Conservation (phyloP, 2,888 invertebrate species). For the Halocaridina rubra region DNA sequence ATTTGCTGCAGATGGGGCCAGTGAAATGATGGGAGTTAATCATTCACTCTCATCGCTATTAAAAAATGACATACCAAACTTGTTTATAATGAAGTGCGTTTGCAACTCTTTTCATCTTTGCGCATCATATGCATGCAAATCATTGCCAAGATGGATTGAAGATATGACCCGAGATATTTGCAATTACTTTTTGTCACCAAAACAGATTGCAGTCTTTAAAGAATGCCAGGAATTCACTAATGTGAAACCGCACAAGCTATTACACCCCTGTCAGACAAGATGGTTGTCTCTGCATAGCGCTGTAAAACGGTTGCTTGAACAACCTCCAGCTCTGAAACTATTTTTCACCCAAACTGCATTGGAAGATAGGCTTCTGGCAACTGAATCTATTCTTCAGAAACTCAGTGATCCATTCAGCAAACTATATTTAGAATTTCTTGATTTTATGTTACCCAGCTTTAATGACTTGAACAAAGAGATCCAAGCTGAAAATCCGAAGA, state of each 20-base stretch:
- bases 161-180: constrained; percentile 23
- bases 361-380: background rate
- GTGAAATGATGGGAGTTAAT: constrained; percentile 31
- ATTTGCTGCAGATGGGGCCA: no score
- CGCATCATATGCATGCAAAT: constrained; percentile 28
- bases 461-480: constrained; percentile 23
- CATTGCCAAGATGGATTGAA: constrained; percentile 8
- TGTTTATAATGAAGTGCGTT: constrained; percentile 12
- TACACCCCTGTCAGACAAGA: no score
- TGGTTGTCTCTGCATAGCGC: constrained; percentile 11
- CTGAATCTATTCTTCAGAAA: constrained; percentile 14
- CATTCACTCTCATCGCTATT: constrained; percentile 9
- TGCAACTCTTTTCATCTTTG: constrained; percentile 24
- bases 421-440: constrained; percentile 26
- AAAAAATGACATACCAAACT: background rate
- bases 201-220: background rate
- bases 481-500: constrained; percentile 12
- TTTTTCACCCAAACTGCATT: constrained; percentile 11
- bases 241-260: no score
- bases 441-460: constrained; percentile 3
- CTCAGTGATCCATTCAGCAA: constrained; percentile 4
- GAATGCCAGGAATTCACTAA: background rate
- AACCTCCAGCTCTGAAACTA: constrained; percentile 4
- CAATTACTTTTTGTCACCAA: constrained; percentile 29
- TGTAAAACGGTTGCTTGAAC: constrained; percentile 20